Percentiles rank a stretch among this genome's conserved stretches.
Conservation (phyloP, 2,797 vertebrate genomes). For the Amazona finschi region DNA sequence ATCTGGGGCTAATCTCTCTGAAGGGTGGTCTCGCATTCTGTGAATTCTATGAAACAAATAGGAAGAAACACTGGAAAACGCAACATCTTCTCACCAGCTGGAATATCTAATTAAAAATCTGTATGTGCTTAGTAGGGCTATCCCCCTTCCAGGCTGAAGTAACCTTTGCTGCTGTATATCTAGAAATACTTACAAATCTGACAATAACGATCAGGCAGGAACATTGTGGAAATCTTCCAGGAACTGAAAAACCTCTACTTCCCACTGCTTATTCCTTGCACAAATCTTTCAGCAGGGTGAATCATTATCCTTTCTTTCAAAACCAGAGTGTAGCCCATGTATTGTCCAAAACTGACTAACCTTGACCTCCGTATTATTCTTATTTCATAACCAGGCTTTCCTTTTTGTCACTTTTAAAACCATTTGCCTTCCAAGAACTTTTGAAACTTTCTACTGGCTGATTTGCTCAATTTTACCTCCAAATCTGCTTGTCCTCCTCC, state of each 20-base stretch:
- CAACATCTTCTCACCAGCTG: not conserved
- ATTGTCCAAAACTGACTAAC: constrained; percentile 43
- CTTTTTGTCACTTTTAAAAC: constrained; percentile 19
- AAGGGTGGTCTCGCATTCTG: not conserved
- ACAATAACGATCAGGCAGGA: constrained; percentile 22
- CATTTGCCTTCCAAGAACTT: constrained; percentile 48
- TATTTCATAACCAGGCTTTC: not conserved
- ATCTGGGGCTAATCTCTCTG: not conserved
- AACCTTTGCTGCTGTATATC: not conserved
- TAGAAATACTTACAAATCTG: not conserved
- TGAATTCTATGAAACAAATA: not conserved
- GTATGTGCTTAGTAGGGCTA: not conserved
- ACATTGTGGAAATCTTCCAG: constrained; percentile 38
- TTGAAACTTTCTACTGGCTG: constrained; percentile 11
- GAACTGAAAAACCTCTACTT: constrained; percentile 37
- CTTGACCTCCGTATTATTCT: constrained; percentile 23
- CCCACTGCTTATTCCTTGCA: constrained; percentile 3
- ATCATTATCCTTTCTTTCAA: constrained; percentile 50
- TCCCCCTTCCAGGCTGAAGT: not conserved
- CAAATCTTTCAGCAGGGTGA: constrained; percentile 28
- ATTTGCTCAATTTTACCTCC: constrained; percentile 8
- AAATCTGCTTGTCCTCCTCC: constrained; percentile 33
- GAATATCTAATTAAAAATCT: not conserved
- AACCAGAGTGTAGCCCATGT: not conserved
- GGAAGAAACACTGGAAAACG: not conserved